Percentiles rank a stretch among this genome's conserved stretches.
These are phyloP conservation scores for Sebastes ruberrimus DNA, from an alignment of 2,797 vertebrate genomes.

Conservation along the genomic window DNA sequence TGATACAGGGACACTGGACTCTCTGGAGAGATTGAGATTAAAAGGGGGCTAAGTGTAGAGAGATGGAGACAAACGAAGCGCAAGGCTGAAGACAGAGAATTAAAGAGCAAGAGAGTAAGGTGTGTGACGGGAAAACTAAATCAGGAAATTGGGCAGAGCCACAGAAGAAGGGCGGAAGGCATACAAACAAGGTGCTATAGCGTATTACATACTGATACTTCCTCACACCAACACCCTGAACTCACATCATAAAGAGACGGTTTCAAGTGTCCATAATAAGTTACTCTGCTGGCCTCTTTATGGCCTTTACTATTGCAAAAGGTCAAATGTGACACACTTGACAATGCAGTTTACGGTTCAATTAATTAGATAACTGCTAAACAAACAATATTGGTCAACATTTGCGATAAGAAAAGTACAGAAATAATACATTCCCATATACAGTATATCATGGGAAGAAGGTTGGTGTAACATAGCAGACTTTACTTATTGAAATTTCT, in stretches of 20 bases:
- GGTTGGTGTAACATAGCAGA: not conserved
- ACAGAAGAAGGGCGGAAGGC: conserved; percentile 38
- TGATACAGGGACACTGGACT: conserved; percentile 50
- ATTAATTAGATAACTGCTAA: not conserved
- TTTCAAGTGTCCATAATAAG: not conserved
- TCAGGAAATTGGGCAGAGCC: conserved; percentile 53
- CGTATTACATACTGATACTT: conserved; percentile 46
- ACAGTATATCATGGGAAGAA: not conserved
- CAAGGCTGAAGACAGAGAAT: conserved; percentile 25
- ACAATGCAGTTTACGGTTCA: not conserved
- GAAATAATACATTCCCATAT: not conserved
- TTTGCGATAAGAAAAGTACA: not conserved
- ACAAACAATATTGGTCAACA: not conserved
- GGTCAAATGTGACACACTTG: not conserved
- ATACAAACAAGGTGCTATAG: conserved; percentile 54
- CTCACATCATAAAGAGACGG: conserved; percentile 20
- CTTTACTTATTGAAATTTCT: conserved; percentile 13
- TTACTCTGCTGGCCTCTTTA: not conserved
- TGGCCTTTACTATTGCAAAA: not conserved
- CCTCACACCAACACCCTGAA: conserved; percentile 16
- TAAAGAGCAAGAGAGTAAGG: conserved; percentile 30
- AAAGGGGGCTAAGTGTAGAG: conserved; percentile 46
- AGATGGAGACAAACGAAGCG: conserved; percentile 21
- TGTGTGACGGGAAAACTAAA: conserved; percentile 68
- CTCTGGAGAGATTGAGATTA: conserved; percentile 66